Percentiles rank a stretch among this genome's conserved stretches.
Evolutionary conservation across 2,888 invertebrate species (phyloP).

Genomic region (Drosophila basisetae): DNA sequence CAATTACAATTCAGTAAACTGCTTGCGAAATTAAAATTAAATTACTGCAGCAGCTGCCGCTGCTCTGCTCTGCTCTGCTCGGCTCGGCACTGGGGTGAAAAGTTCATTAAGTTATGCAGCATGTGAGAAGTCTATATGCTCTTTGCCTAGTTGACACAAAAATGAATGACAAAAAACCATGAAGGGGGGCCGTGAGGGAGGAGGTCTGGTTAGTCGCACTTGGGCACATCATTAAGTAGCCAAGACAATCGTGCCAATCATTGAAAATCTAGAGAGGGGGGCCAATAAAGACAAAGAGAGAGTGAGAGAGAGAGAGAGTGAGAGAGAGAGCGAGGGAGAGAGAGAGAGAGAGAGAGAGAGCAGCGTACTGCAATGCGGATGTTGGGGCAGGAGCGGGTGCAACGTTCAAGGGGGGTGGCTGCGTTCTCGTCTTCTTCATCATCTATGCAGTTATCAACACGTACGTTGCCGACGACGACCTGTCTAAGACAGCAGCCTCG

Average conservation of each 20-base stretch:
- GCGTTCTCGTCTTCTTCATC: constrained; percentile 19
- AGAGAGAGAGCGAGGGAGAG: neutral
- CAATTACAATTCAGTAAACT: constrained; percentile 79
- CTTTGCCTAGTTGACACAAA: constrained; percentile 74
- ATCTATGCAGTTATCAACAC: constrained; percentile 79
- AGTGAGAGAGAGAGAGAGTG: neutral
- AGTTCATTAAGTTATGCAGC: constrained; percentile 74
- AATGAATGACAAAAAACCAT: constrained; percentile 52
- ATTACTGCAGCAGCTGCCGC: constrained; percentile 55
- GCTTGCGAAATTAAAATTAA: constrained; percentile 80
- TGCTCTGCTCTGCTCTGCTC: neutral
- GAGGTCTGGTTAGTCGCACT: constrained; percentile 44
- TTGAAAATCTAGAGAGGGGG: constrained; percentile 76
- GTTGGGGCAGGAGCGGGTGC: constrained; percentile 4
- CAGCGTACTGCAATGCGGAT: constrained; percentile 65
- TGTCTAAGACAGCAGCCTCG: constrained; percentile 58
- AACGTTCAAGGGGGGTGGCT: neutral
- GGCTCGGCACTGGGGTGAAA: constrained; percentile 33
- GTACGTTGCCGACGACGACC: constrained; percentile 68
- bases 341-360: neutral
- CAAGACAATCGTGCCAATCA: constrained; percentile 81
- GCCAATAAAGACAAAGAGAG: neutral
- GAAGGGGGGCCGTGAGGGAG: neutral
- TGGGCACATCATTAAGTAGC: constrained; percentile 78
- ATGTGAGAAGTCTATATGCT: constrained; percentile 14